Percentiles rank a stretch among this genome's conserved stretches.
phyloP scores from a whole-genome alignment of 1,140 invertebrate genomes.

The Arctopsyche grandis region DNA sequence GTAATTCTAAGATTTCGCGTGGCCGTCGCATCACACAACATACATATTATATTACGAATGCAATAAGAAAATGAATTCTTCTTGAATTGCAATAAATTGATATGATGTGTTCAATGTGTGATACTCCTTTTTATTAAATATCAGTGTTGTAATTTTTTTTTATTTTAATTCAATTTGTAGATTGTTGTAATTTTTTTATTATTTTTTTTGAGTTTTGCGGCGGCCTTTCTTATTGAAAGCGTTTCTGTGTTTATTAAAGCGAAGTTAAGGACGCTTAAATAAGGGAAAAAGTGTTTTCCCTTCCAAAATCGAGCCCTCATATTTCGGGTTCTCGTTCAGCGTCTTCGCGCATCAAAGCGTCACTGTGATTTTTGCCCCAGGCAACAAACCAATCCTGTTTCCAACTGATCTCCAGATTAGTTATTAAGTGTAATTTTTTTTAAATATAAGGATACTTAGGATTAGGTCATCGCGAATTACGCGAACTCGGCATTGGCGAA shows the following conservation, averaged over 20 bases:
- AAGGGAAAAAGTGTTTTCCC: not conserved
- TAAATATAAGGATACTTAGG: not conserved
- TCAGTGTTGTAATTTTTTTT: not conserved
- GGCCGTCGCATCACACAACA: not conserved
- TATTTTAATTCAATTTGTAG: not conserved
- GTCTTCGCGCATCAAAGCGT: constrained; percentile 55
- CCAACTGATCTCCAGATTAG: constrained; percentile 54
- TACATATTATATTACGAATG: not conserved
- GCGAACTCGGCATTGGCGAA: not conserved
- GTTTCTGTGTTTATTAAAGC: constrained; percentile 51
- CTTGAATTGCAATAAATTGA: not conserved
- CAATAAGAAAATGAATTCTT: not conserved
- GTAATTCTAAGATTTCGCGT: not conserved
- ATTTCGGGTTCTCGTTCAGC: constrained; percentile 10
- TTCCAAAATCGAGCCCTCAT: not conserved
- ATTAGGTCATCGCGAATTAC: not conserved
- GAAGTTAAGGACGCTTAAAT: not conserved
- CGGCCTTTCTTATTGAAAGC: constrained; percentile 33
- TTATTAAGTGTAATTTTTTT: constrained; percentile 40
- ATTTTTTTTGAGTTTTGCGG: not conserved
- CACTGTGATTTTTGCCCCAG: constrained; percentile 53
- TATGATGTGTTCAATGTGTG: not conserved
- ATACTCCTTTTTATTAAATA: not conserved
- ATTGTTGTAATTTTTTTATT: not conserved
- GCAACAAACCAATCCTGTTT: constrained; percentile 51